Base-by-base conservation (phyloP, 2,888 invertebrate genomes). In the Ophioninae sp. region DNA sequence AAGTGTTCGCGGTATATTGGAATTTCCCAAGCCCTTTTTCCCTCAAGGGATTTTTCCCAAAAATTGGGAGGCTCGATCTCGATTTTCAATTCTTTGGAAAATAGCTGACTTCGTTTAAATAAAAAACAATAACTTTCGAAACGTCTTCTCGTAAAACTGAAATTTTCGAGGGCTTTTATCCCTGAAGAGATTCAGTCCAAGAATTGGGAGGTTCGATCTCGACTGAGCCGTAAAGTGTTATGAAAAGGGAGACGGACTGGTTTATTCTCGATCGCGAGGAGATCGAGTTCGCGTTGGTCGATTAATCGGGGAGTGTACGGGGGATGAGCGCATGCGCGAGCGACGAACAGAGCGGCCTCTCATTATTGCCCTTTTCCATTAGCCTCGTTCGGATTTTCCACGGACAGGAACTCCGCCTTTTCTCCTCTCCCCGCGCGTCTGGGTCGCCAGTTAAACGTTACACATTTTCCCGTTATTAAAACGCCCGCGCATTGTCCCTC, bases 301-400 rank as follows among this genome's bases (percentile, higher is more conserved):
- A 50, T 50, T 13, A 13, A 13, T 50, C 50, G 50, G 7, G 13
- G 44, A 17, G 17, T 50, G 7, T 50, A 17, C 13, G 13, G 2
- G 13, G 13, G 50, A 17, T 41, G 41, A 0, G 41, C 41, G 41
- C 41, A 8, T 8, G 8, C 41, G 8, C 41, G 41, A 7, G 6
- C 41, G 41, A 8, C 6, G 7, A 17, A 44, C 39, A 41, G 21
- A 70, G 68, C 61, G 59, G 57, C 61, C 61, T 81, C 82, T 88
- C 88, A 87, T 89, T 88, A 88, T 87, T 87, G 86, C 85, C 86
- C 86, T 87, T 88, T 88, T 88, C 87, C 87, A 88, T 89, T 89
- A 88, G 87, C 88, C 89, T 88, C 89, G 86, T 88, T 89, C 86
- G 87, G 87, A 87, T 88, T 88, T 88, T 87, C 86, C 87, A 84